phyloP scores from a whole-genome alignment of 2,113 vertebrate species.

The Mirza zaza region DNA sequence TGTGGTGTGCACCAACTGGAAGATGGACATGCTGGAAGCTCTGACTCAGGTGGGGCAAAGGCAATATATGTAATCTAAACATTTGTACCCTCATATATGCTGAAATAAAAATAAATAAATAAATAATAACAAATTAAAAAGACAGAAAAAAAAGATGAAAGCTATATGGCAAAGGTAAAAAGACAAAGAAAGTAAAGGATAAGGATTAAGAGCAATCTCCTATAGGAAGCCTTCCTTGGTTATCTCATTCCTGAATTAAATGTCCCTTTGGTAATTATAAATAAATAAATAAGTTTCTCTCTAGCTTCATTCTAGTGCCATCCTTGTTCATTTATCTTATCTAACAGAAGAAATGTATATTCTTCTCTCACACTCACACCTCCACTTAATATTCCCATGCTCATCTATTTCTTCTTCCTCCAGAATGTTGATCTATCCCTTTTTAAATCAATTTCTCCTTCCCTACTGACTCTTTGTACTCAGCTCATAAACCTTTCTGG shows the following conservation, averaged over 20 bases:
- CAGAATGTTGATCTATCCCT: not conserved
- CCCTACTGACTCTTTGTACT: not conserved
- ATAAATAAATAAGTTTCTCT: not conserved
- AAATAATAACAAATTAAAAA: too few relatives aligned
- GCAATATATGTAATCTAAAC: too few relatives aligned
- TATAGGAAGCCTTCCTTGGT: not conserved
- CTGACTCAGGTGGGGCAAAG: too few relatives aligned
- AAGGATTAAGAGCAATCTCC: not conserved
- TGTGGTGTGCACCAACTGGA: too few relatives aligned
- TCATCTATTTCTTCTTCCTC: not conserved
- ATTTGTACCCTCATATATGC: too few relatives aligned
- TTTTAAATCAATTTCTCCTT: not conserved
- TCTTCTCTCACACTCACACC: not conserved
- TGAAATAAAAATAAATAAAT: too few relatives aligned
- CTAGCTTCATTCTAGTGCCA: not conserved
- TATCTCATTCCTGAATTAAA: conserved; percentile 29
- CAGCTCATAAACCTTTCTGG: not conserved
- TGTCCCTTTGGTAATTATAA: not conserved
- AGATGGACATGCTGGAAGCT: too few relatives aligned
- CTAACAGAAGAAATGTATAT: not conserved
- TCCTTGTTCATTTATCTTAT: not conserved
- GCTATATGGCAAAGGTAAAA: not conserved
- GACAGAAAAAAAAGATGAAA: not conserved
- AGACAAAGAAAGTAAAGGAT: not conserved
- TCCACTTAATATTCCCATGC: not conserved